phyloP scores from a whole-genome alignment of 2,797 vertebrate genomes.

The Lates japonicus region DNA sequence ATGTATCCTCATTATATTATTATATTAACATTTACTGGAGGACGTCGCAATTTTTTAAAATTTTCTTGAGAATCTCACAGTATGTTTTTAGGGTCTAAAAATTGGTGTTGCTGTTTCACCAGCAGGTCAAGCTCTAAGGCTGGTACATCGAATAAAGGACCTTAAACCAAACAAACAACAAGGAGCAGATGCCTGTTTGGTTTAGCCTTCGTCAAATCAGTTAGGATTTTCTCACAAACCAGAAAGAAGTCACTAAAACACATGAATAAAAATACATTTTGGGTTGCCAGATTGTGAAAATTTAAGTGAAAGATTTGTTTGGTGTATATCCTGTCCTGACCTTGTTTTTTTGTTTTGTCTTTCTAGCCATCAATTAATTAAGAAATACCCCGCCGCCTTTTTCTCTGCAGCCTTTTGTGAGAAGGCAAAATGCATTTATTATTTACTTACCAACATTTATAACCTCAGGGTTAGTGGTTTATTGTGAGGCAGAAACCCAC shows the following conservation, averaged over 20 bases:
- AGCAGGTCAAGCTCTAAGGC: neutral
- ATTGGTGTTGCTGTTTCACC: neutral
- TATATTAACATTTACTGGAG: neutral
- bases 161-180: neutral
- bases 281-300: neutral
- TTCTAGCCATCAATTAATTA: neutral
- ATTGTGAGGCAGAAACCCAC: neutral
- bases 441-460: neutral
- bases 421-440: neutral
- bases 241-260: too few relatives aligned
- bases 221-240: neutral
- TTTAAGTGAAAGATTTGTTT: neutral
- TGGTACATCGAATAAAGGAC: neutral
- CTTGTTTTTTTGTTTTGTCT: neutral
- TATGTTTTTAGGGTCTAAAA: neutral
- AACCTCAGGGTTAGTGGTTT: neutral
- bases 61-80: neutral
- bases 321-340: neutral
- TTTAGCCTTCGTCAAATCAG: neutral
- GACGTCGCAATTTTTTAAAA: neutral
- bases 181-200: neutral
- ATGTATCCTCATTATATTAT: neutral
- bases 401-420: too few relatives aligned
- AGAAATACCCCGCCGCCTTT: neutral
- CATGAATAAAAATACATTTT: neutral